A percentile compares a stretch with the other conserved stretches of the same genome.
These are phyloP conservation scores for Haplochromis vanheusdeni DNA, from an alignment of 2,113 vertebrate genomes.

Conservation along the genomic window DNA sequence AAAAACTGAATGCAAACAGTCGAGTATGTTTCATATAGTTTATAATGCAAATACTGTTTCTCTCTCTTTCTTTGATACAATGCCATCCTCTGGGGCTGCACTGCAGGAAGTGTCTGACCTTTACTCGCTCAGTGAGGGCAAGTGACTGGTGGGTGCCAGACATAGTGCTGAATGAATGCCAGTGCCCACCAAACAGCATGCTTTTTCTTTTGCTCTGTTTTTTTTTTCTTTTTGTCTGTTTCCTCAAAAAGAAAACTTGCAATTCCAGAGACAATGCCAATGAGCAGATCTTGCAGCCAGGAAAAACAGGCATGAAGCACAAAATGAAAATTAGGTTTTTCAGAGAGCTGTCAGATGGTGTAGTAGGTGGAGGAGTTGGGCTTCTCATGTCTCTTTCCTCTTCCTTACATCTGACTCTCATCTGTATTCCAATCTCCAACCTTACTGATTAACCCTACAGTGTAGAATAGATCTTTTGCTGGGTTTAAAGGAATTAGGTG, in stretches of 20 bases:
- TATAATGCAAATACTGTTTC: neutral
- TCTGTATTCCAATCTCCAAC: slow-evolving; percentile 33
- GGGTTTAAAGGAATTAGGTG: slow-evolving; percentile 35
- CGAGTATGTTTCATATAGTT: neutral
- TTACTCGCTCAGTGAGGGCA: neutral
- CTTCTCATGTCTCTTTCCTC: neutral
- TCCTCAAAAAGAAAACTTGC: neutral
- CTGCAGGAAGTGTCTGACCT: slow-evolving; percentile 25
- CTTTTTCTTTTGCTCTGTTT: neutral
- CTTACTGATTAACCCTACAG: slow-evolving; percentile 39
- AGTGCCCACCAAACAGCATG: neutral
- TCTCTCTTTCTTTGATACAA: neutral
- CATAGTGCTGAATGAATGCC: neutral
- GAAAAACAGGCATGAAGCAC: neutral
- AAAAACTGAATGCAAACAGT: neutral
- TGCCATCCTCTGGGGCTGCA: neutral
- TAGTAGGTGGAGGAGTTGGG: neutral
- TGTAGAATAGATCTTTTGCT: slow-evolving; percentile 24
- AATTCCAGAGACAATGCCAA: neutral
- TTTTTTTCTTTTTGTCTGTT: neutral
- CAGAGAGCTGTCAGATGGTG: neutral
- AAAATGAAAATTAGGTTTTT: neutral
- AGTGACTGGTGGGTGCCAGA: neutral
- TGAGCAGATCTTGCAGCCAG: neutral
- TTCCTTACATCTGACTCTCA: neutral